phyloP scores from a whole-genome alignment of 2,113 vertebrate species.

The Phrynosoma platyrhinos region DNA sequence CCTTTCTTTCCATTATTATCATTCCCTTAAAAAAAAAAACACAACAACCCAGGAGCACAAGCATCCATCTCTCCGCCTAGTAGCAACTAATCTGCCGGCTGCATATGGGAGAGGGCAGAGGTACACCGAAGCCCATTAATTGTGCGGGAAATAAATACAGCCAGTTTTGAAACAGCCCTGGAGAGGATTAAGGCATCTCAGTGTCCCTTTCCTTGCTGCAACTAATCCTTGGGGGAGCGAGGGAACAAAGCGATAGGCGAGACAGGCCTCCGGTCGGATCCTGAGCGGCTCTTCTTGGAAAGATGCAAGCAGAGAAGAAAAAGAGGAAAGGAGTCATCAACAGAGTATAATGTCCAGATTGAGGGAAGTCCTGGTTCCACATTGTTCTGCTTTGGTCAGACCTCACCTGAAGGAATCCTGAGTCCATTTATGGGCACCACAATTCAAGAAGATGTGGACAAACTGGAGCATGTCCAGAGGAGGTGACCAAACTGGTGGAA shows the following conservation, averaged over 20 bases:
- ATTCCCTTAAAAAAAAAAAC: too few relatives aligned
- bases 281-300: background rate
- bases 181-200: background rate
- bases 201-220: background rate
- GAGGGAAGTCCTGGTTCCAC: too few relatives aligned
- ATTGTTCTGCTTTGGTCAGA: too few relatives aligned
- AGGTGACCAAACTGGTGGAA: too few relatives aligned
- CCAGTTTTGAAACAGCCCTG: background rate
- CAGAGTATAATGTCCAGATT: too few relatives aligned
- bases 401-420: too few relatives aligned
- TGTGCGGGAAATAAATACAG: conserved; percentile 39
- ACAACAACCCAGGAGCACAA: too few relatives aligned
- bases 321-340: background rate
- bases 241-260: background rate
- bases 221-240: conserved; percentile 20
- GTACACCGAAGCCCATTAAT: background rate
- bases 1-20: too few relatives aligned
- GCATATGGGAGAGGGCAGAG: accelerated
- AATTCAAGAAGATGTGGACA: too few relatives aligned
- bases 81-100: background rate
- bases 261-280: background rate
- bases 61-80: background rate
- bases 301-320: background rate
- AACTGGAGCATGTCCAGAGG: too few relatives aligned
- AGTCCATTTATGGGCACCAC: too few relatives aligned